These are phyloP conservation scores for Paradoxurus hermaphroditus DNA, from an alignment of 2,113 vertebrate genomes.

Conservation along the genomic window DNA sequence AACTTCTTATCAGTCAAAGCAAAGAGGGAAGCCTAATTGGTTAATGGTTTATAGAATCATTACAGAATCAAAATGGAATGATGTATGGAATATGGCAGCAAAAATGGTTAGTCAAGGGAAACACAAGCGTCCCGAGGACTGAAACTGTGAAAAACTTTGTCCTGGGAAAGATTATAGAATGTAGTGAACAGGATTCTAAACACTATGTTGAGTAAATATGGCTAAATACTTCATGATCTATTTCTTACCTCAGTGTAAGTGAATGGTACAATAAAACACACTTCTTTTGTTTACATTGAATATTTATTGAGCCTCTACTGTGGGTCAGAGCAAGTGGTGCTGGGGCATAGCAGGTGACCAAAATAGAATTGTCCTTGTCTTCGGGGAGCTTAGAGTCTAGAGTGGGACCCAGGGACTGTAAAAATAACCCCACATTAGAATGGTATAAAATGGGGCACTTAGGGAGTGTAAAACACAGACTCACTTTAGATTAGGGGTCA, in stretches of 20 bases:
- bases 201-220: background rate
- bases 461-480: background rate
- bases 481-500: background rate
- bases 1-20: background rate
- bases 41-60: constrained; percentile 5
- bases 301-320: background rate
- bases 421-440: background rate
- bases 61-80: constrained; percentile 5
- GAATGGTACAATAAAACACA: background rate
- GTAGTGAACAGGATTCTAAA: background rate
- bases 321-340: background rate
- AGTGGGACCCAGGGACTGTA: background rate
- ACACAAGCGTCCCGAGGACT: background rate
- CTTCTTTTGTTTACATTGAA: background rate
- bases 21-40: background rate
- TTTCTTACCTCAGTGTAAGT: background rate
- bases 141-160: background rate
- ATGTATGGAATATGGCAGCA: background rate
- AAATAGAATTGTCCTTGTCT: background rate
- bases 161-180: background rate
- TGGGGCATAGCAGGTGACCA: background rate
- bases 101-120: constrained; percentile 25
- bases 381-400: background rate
- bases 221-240: background rate
- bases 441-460: background rate